Evolutionary conservation across 2,888 invertebrate genomes (phyloP), one percentile per base, ranked within the genome.

Genomic region (Fissipunctia ypsillon): DNA sequence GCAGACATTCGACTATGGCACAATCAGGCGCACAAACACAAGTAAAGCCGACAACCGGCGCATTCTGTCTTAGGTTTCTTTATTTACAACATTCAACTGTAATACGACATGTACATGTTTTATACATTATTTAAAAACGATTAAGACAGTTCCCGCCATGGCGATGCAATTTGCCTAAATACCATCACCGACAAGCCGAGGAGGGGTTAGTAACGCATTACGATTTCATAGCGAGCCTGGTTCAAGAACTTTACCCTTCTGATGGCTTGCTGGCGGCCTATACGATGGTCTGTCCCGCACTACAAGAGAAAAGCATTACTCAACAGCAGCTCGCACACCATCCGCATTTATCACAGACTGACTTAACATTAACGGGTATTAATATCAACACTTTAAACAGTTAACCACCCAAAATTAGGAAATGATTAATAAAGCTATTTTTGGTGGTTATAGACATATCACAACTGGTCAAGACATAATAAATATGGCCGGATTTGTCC

Each of bases 261-360:
- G 95, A 91, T 96, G 96, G 86, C 94, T 95, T 89, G 94, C 87
- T 86, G 96, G 96, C 93, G 93, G 93, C 92, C 89, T 93, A 92
- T 94, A 95, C 91, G 90, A 89, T 91, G 92, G 92, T 90, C 93
- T 93, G 93, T 90, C 93, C 91, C 92, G 90, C 88, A 90, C 96
- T 96, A 96, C 92, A 95, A 96, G 94, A 96, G 90, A 95, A 96
- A 95, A 90, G 92, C 91, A 94, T 90, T 95, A 91, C 95, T 96
- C 92, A 96, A 94, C 94, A 91, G 93, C 90, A 91, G 89, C 89
- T 90, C 93, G 91, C 93, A 94, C 92, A 93, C 91, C 90, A 88
- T 87, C 59, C 81, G 83, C 88, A 87, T 35, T 86, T 88, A 88
- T 87, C 84, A 81, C 76, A 80, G 63, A 75, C 77, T 85, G 85